A percentile compares a stretch with the other conserved stretches of the same genome.
These are phyloP conservation scores for Dynastes grantii DNA, from an alignment of 2,888 invertebrate species.

Conservation along the genomic window DNA sequence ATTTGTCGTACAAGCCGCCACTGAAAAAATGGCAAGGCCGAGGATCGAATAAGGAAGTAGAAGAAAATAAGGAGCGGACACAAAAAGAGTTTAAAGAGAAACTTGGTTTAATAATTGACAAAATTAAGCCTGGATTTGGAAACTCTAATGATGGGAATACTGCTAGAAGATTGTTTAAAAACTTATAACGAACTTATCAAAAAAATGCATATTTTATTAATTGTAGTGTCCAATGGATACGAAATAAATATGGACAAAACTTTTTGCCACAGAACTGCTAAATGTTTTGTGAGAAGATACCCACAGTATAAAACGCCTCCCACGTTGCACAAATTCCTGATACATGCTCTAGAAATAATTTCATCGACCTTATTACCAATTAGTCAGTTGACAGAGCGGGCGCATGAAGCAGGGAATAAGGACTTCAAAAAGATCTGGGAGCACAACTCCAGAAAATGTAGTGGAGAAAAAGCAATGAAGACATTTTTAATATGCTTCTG, in stretches of 20 bases:
- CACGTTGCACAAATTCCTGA: constrained; percentile 49
- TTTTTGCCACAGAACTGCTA: constrained; percentile 5
- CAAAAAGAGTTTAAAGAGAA: constrained; percentile 54
- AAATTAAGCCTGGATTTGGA: constrained; percentile 50
- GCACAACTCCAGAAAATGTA: constrained; percentile 46
- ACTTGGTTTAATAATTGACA: constrained; percentile 51
- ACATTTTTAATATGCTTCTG: constrained; percentile 49
- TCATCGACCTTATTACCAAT: constrained; percentile 43
- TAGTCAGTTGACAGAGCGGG: constrained; percentile 49
- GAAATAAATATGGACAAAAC: not conserved
- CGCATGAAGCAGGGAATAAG: constrained; percentile 38
- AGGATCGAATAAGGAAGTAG: constrained; percentile 52
- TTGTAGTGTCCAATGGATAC: constrained; percentile 13
- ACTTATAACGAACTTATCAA: constrained; percentile 36
- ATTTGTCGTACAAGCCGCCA: constrained; percentile 53
- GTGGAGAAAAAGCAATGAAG: constrained; percentile 45
- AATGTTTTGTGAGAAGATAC: constrained; percentile 47
- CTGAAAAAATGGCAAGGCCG: constrained; percentile 57
- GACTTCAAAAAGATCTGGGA: constrained; percentile 39
- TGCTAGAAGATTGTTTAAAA: too few relatives aligned
- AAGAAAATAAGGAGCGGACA: constrained; percentile 49
- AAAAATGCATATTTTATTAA: constrained; percentile 48
- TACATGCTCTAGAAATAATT: constrained; percentile 52
- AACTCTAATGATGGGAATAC: constrained; percentile 48
- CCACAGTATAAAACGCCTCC: constrained; percentile 49